These are phyloP conservation scores for Thalassaphorura encarpata DNA, from an alignment of 1,140 invertebrate species.

Conservation along the genomic window DNA sequence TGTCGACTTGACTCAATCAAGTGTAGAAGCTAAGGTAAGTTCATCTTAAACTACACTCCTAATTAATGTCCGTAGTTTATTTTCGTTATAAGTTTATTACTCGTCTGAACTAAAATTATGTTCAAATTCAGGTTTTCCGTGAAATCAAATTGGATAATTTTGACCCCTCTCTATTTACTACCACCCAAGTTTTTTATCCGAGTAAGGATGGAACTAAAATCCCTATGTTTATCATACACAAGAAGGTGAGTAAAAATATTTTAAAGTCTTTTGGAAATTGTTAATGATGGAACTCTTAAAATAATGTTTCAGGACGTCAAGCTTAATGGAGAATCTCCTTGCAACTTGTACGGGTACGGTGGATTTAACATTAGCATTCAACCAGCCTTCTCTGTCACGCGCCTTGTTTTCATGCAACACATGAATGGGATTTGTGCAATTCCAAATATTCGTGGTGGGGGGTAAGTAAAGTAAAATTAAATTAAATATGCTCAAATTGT, in stretches of 20 bases:
- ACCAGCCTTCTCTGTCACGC: slow-evolving; percentile 69
- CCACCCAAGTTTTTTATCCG: slow-evolving; percentile 82
- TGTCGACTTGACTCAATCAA: slow-evolving; percentile 62
- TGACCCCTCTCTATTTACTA: slow-evolving; percentile 66
- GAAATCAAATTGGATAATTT: slow-evolving; percentile 77
- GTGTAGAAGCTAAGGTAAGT: slow-evolving; percentile 51
- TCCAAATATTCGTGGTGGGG: slow-evolving; percentile 91
- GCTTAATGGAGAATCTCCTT: slow-evolving; percentile 60
- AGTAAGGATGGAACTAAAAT: slow-evolving; percentile 92
- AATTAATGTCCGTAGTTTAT: slow-evolving; percentile 31
- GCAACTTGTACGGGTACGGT: slow-evolving; percentile 90
- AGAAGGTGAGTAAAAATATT: slow-evolving; percentile 43
- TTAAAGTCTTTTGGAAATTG: not conserved
- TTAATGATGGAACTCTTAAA: not conserved
- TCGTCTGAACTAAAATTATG: not conserved
- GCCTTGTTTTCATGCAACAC: slow-evolving; percentile 79
- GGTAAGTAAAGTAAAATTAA: too few relatives aligned
- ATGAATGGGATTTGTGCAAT: slow-evolving; percentile 79
- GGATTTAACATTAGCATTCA: slow-evolving; percentile 89
- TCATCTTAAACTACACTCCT: not conserved
- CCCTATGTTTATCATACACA: slow-evolving; percentile 92
- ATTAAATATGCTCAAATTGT: too few relatives aligned
- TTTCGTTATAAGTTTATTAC: not conserved
- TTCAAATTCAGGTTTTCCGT: slow-evolving; percentile 53
- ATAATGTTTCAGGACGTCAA: slow-evolving; percentile 6